Base-by-base conservation (phyloP, 2,888 invertebrate species). In the Halictus quadricinctus region DNA sequence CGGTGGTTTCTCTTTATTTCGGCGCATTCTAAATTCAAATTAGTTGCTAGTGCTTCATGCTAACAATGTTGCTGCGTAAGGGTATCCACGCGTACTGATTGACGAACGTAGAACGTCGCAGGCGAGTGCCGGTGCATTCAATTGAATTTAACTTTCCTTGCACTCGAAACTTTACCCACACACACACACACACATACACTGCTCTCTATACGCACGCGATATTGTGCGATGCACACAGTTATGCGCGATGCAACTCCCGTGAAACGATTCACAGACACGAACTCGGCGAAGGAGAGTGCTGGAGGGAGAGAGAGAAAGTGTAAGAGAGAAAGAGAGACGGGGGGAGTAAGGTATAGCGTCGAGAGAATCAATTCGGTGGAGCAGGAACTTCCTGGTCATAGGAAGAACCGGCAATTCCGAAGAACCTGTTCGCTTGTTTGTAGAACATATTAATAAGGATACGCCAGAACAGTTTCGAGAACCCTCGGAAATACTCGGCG, bases 121-220 rank as follows among this genome's bases (percentile, higher is more conserved):
- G 60, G 66, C n/a, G 36, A 21, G 43, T 21, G 6, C 74, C 29
- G 29, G n/a, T 6, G 74, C 18, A 69, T 76, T 80, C 82, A 70
- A 85, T 85, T 75, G 80, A 73, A 83, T 83, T 78, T 83, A 87
- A 87, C 80, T 86, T 79, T 74, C 46, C 64, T 25, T 8, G 58
- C 76, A 70, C 86, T 86, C 87, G 86, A 86, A 86, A 87, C 86
- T 87, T 87, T 79, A 41, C 36, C n/a, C 70, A 60, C 41, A 41
- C 36, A 25, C 70, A 60, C 41, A 41, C 36, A 36, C 36, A 36
- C 36, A 36, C 36, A 25, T 60, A 60, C 41, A 41, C 41, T 29
- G 12, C 21, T 73, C 70, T 79, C 50, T 41, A 8, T 36, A 15
- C 69, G 83, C 86, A 86, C 80, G 86, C 86, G 79, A 81, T 76